Percentiles rank a stretch among this genome's conserved stretches.
These are phyloP conservation scores for Tachina lurida DNA, from an alignment of 2,888 invertebrate genomes.

Conservation along the genomic window DNA sequence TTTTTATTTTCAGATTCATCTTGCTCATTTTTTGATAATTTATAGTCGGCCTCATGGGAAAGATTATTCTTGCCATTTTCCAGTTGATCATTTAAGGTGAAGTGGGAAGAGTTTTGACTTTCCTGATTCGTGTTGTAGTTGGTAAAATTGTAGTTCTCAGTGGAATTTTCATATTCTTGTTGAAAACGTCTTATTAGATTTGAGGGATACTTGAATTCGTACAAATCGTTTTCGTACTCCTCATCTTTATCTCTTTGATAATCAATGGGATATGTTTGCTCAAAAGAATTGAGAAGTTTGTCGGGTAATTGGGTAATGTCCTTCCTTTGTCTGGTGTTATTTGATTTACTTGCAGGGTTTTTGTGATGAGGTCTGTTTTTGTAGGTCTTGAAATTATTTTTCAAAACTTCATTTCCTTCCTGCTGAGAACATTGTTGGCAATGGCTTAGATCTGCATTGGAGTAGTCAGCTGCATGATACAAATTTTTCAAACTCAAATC, in stretches of 20 bases:
- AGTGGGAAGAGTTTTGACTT: neutral
- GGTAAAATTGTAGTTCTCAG: neutral
- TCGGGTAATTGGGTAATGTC: neutral
- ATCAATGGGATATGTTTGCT: neutral
- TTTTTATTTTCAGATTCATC: constrained; percentile 76
- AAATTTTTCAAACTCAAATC: neutral
- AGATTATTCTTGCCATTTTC: constrained; percentile 78
- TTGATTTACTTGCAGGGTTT: neutral
- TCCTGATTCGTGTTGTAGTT: neutral
- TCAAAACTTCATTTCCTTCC: neutral
- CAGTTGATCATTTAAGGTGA: constrained; percentile 73
- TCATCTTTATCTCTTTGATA: neutral
- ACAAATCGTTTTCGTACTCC: constrained; percentile 6
- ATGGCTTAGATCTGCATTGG: constrained; percentile 18
- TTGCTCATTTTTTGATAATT: constrained; percentile 82
- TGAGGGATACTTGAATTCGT: neutral
- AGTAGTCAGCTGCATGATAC: neutral
- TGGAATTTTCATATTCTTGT: neutral
- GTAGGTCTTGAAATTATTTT: neutral
- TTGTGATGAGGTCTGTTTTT: neutral
- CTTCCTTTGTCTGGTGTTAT: neutral
- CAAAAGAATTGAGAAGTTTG: neutral
- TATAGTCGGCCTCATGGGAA: constrained; percentile 82
- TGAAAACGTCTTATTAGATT: neutral
- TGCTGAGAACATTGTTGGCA: constrained; percentile 43